Base-by-base conservation (phyloP, 2,888 invertebrate species). In the Argynnis bischoffii region DNA sequence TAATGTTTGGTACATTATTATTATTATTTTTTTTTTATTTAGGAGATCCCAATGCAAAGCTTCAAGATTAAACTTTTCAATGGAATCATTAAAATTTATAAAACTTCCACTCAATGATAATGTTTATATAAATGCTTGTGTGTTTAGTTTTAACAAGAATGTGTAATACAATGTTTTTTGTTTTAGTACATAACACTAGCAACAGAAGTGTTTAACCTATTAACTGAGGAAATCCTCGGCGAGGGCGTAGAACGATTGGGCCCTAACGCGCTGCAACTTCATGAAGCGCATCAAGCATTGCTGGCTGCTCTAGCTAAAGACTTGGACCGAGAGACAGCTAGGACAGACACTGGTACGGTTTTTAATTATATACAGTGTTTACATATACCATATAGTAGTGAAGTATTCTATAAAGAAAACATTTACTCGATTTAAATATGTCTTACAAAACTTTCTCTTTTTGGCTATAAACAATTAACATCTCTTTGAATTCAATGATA, bases 291-390 rank as follows among this genome's bases (percentile, higher is more conserved):
- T 86, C 97, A 98, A 94, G 95, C 97, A 13, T 94, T 97, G 75
- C 93, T 99, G 69, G 97, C 98, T 0, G 96, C 97, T 8, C 95
- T 99, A 56, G 96, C 99, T 63, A 95, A 97, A 78, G 98, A 99
- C 85, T 93, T 99, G 64, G 99, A 99, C 87, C 94, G 96, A 63
- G 98, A 99, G 91, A 97, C 97, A 1, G 96, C 97, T 6, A 93
- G 96, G 65, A 96, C 97, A 6, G 98, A 97, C 80, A 95, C 95
- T 5, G 93, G 93, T 93, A 76, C 35, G 21, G 35, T 41, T 41
- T 41, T 41, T 41, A 11, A 41, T 41, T 41, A 41, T 41, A 41
- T 1, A 31, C 4, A 8, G 35, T 35, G 8, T 8, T 35, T 55
- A 46, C 16, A 11, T 46, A 18, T 26, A 26, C 4, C 26, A 26